A percentile compares a stretch with the other conserved stretches of the same genome.
Conservation (phyloP, 2,797 vertebrate species). For the Margarornis squamiger region DNA sequence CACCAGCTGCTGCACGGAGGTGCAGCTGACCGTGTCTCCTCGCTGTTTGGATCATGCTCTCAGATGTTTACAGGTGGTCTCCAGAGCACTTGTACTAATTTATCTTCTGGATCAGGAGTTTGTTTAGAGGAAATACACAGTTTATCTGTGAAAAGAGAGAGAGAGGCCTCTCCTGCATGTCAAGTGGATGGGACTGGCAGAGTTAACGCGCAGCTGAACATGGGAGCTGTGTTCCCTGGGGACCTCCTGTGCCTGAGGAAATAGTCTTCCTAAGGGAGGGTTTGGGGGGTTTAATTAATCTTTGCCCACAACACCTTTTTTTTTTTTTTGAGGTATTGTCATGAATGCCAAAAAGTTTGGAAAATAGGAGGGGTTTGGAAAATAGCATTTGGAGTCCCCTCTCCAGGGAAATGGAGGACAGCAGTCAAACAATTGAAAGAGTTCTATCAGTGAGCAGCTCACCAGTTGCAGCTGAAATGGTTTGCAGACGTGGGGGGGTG, state of each 20-base stretch:
- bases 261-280: not conserved
- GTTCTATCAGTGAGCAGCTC: not conserved
- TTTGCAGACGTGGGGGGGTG: rapidly evolving
- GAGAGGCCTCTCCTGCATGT: not conserved
- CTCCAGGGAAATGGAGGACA: not conserved
- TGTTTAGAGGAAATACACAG: not conserved
- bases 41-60: not conserved
- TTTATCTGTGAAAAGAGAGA: not conserved
- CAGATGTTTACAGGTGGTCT: not conserved
- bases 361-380: not conserved
- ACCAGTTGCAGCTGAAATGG: not conserved
- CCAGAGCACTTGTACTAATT: not conserved
- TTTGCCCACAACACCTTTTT: not conserved
- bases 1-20: not conserved
- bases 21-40: not conserved
- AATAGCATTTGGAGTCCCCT: not conserved
- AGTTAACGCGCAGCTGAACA: not conserved
- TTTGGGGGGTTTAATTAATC: not conserved
- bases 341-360: not conserved
- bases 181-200: not conserved
- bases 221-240: not conserved
- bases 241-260: not conserved
- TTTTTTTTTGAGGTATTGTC: not conserved
- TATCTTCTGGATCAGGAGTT: not conserved
- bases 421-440: not conserved